Base-by-base conservation (phyloP, 2,113 vertebrate genomes). In the Prionailurus bengalensis region DNA sequence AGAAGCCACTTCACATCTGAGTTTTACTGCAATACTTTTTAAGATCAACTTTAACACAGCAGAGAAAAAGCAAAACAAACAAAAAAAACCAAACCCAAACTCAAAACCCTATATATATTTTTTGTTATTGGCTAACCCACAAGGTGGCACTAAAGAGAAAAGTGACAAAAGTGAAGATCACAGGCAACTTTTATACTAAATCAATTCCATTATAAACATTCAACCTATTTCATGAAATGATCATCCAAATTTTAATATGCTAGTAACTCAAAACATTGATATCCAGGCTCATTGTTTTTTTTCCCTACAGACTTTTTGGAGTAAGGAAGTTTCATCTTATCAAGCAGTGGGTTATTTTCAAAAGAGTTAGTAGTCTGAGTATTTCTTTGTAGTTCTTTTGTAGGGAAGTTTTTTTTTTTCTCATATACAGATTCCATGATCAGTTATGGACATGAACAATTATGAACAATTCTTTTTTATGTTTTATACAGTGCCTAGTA, bases 121-220 rank as follows among this genome's bases (percentile, higher is more conserved):
- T 97, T 94, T 97, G 74, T 98, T 98, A 95, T 97, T 61, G 58
- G 68, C 39, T 98, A 97, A 97, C 96, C 99, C 99, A 99, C 99
- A 99, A 99, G 99, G 97, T 99, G 99, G 99, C 98, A 98, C 98
- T 98, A 99, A 98, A 99, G 98, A 99, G 98, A 98, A 99, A 98
- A 99, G 96, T 97, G 98, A 99, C 98, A 98, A 98, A 98, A 98
- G 45, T 76, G 91, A 98, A 98, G 97, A 98, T 97, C 97, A 94
- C 98, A 98, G 96, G 93, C 97, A 95, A 86, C 78, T 58, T 79
- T 63, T 78, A 97, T 94, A 96, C 82, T 96, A 95, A 98, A 98
- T 98, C 97, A 98, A 97, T 98, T 97, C 96, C 98, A 94, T 97
- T 96, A 98, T 97, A 92, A 98, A 94, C 80, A 98, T 84, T 95